Conservation (phyloP, 2,113 vertebrate species). For the Oceanites oceanicus region DNA sequence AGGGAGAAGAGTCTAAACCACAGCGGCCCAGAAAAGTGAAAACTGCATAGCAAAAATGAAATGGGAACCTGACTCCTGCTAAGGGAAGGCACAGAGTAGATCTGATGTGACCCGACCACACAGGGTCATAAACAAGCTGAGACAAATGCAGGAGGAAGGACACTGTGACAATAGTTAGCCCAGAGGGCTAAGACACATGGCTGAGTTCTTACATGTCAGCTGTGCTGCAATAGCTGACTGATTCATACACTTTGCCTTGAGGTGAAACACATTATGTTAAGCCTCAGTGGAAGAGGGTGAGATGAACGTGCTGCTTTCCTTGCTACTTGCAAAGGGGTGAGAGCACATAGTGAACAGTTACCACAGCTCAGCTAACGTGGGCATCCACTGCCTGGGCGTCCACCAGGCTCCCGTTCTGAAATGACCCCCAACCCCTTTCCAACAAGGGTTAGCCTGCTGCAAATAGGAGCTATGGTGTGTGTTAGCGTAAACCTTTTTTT, state of each 20-base stretch:
- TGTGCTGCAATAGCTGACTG: constrained; percentile 39
- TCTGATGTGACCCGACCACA: not conserved
- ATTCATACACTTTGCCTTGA: not conserved
- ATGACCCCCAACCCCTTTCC: not conserved
- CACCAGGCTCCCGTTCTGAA: not conserved
- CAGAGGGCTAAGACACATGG: constrained; percentile 31
- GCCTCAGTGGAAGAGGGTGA: not conserved
- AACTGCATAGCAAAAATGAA: not conserved
- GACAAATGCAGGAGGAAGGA: constrained; percentile 39
- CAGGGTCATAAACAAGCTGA: not conserved
- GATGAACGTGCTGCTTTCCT: not conserved
- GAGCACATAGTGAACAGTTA: not conserved
- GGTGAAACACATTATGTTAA: constrained; percentile 7
- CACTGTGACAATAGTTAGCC: constrained; percentile 31
- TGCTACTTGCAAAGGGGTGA: not conserved
- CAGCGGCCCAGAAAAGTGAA: not conserved
- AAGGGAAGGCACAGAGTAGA: not conserved
- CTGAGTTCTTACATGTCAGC: constrained; percentile 33
- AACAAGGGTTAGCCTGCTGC: fast-evolving
- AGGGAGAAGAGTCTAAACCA: not conserved
- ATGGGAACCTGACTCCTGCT: not conserved
- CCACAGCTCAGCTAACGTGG: not conserved
- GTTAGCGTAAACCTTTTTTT: not conserved
- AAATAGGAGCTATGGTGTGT: not conserved
- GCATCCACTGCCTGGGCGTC: not conserved